Percentiles rank a stretch among this genome's conserved stretches.
phyloP scores from a whole-genome alignment of 2,888 invertebrate genomes.

The Theristus sp. region DNA sequence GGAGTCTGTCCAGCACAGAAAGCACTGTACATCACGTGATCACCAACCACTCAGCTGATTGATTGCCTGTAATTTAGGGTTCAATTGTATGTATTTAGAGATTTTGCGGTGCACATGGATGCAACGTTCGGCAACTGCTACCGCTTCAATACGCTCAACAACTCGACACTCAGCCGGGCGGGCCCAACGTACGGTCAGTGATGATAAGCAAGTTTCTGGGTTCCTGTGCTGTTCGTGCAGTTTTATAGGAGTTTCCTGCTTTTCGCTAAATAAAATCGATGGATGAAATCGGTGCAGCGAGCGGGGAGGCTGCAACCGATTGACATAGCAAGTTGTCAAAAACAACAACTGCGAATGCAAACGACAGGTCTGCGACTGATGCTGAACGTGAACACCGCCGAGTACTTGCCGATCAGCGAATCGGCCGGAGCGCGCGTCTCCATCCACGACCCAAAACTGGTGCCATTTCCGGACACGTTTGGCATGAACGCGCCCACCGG shows the following conservation, averaged over 20 bases:
- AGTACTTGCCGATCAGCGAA: background rate
- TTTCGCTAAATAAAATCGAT: background rate
- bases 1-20: too few species aligned
- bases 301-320: too few species aligned
- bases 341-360: too few species aligned
- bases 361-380: background rate
- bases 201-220: too few species aligned
- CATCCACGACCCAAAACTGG: slow-evolving; percentile 11
- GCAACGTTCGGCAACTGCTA: background rate
- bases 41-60: background rate
- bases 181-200: background rate
- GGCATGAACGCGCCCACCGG: slow-evolving; percentile 18
- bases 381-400: background rate
- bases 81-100: background rate
- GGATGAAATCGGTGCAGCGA: too few species aligned
- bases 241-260: too few species aligned
- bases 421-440: slow-evolving; percentile 7
- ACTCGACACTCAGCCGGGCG: background rate
- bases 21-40: too few species aligned
- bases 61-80: background rate
- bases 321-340: too few species aligned
- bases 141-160: background rate
- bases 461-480: slow-evolving; percentile 18
- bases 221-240: too few species aligned
- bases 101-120: background rate